A percentile compares a stretch with the other conserved stretches of the same genome.
Evolutionary conservation across 2,113 vertebrate genomes (phyloP).

Genomic region (Gila orcuttii): DNA sequence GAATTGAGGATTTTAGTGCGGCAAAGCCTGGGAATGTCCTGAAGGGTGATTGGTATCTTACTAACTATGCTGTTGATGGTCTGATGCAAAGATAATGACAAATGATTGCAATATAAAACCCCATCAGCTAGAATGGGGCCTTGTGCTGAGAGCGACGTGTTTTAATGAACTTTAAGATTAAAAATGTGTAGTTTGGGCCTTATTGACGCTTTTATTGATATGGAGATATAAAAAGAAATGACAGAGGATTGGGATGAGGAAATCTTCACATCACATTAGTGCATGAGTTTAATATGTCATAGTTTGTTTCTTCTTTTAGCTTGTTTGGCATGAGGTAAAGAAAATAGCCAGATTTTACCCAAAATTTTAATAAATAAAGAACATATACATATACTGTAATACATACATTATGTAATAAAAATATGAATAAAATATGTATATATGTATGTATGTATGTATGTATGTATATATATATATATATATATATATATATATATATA

Average conservation of each 20-base stretch:
- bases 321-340: not conserved
- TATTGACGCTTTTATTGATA: slow-evolving; percentile 10
- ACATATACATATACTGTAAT: too few relatives aligned
- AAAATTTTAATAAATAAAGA: too few relatives aligned
- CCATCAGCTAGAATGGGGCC: slow-evolving; percentile 1
- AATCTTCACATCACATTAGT: not conserved
- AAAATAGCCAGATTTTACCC: not conserved
- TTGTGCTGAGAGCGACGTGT: not conserved
- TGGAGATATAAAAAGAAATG: not conserved
- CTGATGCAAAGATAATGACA: slow-evolving; percentile 37
- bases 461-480: too few relatives aligned
- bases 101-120: slow-evolving; percentile 32
- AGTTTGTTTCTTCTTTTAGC: not conserved
- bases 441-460: too few relatives aligned
- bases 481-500: too few relatives aligned
- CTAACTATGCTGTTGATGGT: slow-evolving; percentile 24
- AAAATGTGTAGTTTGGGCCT: not conserved
- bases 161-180: slow-evolving; percentile 29
- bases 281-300: not conserved
- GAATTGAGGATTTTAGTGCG: slow-evolving; percentile 23
- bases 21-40: slow-evolving; percentile 7
- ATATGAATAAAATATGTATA: too few relatives aligned
- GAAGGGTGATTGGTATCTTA: slow-evolving; percentile 44
- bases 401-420: too few relatives aligned
- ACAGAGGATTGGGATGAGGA: not conserved